These are phyloP conservation scores for Trissolcus brochymenae DNA, from an alignment of 2,888 invertebrate species.

Conservation along the genomic window DNA sequence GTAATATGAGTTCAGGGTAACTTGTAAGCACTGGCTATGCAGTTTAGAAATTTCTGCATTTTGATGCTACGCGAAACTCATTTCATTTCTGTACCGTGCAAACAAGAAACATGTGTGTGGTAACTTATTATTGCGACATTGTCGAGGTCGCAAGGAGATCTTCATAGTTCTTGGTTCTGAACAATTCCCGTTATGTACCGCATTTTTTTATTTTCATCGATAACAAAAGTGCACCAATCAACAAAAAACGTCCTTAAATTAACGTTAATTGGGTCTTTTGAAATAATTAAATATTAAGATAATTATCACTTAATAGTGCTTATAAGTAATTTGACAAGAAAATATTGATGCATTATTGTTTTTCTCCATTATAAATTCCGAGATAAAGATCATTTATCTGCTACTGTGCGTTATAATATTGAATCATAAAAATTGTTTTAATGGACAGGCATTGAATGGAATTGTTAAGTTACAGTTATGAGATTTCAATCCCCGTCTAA, in stretches of 20 bases:
- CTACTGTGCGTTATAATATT: background rate
- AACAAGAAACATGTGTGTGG: constrained; percentile 65
- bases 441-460: constrained; percentile 6
- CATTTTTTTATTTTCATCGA: background rate
- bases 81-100: constrained; percentile 55
- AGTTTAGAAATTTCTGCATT: constrained; percentile 47
- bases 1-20: constrained; percentile 53
- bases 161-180: constrained; percentile 16
- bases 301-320: too few species aligned
- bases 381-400: background rate
- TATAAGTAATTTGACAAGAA: too few species aligned
- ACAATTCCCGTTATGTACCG: constrained; percentile 30
- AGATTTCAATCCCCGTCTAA: constrained; percentile 16
- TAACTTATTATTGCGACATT: constrained; percentile 69
- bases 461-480: constrained; percentile 9
- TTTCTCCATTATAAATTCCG: background rate
- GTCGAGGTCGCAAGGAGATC: constrained; percentile 59
- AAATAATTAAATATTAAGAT: too few species aligned
- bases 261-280: too few species aligned
- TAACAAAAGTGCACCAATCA: background rate
- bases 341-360: background rate
- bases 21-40: constrained; percentile 46
- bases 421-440: constrained; percentile 11
- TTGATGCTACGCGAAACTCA: constrained; percentile 52
- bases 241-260: too few species aligned